A percentile compares a stretch with the other conserved stretches of the same genome.
phyloP scores from a whole-genome alignment of 1,140 invertebrate genomes.

The Rhizoglyphus robini region DNA sequence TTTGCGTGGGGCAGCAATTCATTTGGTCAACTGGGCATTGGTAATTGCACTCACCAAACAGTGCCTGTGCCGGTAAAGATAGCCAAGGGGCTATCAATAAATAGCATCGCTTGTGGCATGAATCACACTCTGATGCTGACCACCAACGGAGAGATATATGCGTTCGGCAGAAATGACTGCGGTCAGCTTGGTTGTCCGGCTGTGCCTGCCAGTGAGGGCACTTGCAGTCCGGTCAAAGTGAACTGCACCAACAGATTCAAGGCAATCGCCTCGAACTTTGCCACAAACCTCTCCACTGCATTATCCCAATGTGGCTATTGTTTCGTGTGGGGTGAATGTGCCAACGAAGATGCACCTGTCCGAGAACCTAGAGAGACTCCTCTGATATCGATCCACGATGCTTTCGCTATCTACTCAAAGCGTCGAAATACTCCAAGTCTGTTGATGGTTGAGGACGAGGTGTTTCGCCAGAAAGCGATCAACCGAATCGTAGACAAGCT shows the following conservation, averaged over 20 bases:
- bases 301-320: constrained; percentile 5
- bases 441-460: background rate
- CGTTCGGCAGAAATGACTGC: constrained; percentile 54
- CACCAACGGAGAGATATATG: constrained; percentile 47
- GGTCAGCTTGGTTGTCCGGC: constrained; percentile 45
- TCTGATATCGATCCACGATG: background rate
- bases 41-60: constrained; percentile 39
- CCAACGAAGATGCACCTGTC: background rate
- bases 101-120: constrained; percentile 37
- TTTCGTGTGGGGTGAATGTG: constrained; percentile 17
- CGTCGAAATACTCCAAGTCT: background rate
- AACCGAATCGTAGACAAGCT: constrained; percentile 8
- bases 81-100: constrained; percentile 36
- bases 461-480: background rate
- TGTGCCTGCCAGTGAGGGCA: constrained; percentile 33
- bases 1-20: constrained; percentile 55
- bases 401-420: constrained; percentile 2
- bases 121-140: constrained; percentile 51
- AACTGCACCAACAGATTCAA: background rate
- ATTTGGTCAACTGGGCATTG: constrained; percentile 54
- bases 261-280: constrained; percentile 6
- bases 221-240: background rate
- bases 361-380: constrained; percentile 4
- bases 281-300: background rate
- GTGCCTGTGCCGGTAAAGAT: constrained; percentile 29